phyloP scores from a whole-genome alignment of 2,888 invertebrate genomes.

The Psylliodes chrysocephalus region DNA sequence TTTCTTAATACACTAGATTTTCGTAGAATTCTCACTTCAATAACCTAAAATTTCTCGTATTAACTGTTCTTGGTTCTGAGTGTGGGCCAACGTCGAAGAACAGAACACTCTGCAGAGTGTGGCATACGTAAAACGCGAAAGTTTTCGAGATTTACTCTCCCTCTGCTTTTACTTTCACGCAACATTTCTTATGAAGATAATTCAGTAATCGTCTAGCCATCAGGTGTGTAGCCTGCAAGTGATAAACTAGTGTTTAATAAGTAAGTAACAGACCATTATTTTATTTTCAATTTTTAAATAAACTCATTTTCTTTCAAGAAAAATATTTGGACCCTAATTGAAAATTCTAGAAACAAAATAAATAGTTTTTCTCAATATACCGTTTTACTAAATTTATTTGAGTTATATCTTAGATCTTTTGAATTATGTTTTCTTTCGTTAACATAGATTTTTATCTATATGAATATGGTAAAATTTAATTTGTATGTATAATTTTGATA shows the following conservation, averaged over 20 bases:
- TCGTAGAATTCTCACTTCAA: too few relatives aligned
- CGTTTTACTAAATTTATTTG: too few relatives aligned
- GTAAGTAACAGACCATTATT: background rate
- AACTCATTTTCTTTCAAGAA: too few relatives aligned
- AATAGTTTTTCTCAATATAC: too few relatives aligned
- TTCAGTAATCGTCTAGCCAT: conserved; percentile 33
- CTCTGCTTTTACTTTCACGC: conserved; percentile 45
- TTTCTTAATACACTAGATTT: too few relatives aligned
- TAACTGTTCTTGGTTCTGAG: background rate
- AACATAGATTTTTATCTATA: too few relatives aligned
- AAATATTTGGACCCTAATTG: too few relatives aligned
- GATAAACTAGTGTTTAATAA: conserved; percentile 24
- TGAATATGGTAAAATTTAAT: too few relatives aligned
- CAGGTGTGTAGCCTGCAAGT: conserved; percentile 27
- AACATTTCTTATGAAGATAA: conserved; percentile 40
- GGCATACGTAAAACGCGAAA: conserved; percentile 34
- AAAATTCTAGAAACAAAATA: too few relatives aligned
- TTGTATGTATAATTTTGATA: too few relatives aligned
- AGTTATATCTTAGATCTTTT: too few relatives aligned
- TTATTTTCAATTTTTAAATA: background rate
- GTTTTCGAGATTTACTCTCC: conserved; percentile 40
- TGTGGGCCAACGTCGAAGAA: background rate
- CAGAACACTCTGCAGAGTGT: background rate
- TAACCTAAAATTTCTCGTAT: background rate
- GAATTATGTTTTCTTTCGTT: too few relatives aligned